Base-by-base conservation (phyloP, 2,797 vertebrate species). In the Poeciliopsis gracilis region DNA sequence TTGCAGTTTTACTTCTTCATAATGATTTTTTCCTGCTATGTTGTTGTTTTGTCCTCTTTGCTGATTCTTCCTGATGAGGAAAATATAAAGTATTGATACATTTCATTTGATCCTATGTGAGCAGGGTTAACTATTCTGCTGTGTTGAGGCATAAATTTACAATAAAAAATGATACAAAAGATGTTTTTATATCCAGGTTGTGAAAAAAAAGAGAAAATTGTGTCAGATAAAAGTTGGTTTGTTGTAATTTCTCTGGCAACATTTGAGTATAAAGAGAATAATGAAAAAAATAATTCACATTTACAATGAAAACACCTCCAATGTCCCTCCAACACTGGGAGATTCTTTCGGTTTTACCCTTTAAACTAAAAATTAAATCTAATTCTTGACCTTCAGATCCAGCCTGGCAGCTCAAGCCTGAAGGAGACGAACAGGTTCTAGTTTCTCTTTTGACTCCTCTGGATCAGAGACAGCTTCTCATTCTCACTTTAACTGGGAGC, bases 361-460 rank as follows among this genome's bases (percentile, higher is more conserved):
- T 46, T 46, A 46, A 70, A 46, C 67, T 25, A 2, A 33, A n/a
- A 30, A 28, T 61, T 63, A 33, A 72, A 71, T 70, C 57, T 5
- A 73, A 30, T 75, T 76, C 12, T 63, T 30, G 18, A 63, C 36
- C 6, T 20, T 36, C 59, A 33, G 1, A 30, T 10, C 57, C 57
- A 16, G 28, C 13, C n/a, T 1, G 23, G 36, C 28, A 3, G 66
- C 30, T 73, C 67, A 80, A 77, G 73, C 18, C 55, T 67, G 46
- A 47, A 47, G 15, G 46, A 47, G 1, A 30, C 30, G 73, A 83
- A 77, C 63, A 46, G 74, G 77, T 70, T 30, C 38, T 23, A 5
- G 36, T 47, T 63, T 51, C 72, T 79, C 16, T 61, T 47, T 63
- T 47, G 5, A 61, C 38, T 46, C 18, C 30, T 1, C 36, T 53